These are phyloP conservation scores for Paradisaea rubra DNA, from an alignment of 2,113 vertebrate genomes.

Conservation along the genomic window DNA sequence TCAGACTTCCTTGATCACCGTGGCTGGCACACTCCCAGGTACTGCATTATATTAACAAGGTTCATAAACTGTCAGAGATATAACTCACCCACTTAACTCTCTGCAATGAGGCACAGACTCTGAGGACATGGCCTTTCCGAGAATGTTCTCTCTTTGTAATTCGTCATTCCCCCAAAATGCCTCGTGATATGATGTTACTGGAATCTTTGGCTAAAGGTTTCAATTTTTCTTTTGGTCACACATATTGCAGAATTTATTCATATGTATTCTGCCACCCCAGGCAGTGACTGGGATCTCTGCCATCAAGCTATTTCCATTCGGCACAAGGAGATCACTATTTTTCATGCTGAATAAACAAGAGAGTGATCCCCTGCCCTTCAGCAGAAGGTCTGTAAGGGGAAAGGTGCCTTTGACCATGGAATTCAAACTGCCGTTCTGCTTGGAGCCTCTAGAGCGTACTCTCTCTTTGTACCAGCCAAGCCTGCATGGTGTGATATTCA, in stretches of 20 bases:
- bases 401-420: not conserved
- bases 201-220: constrained; percentile 22
- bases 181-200: constrained; percentile 20
- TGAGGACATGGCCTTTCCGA: constrained; percentile 45
- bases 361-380: not conserved
- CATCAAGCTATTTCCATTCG: not conserved
- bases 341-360: not conserved
- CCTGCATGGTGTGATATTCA: not conserved
- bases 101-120: constrained; percentile 19
- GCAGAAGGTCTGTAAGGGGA: not conserved
- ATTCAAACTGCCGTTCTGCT: not conserved
- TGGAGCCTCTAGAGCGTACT: not conserved
- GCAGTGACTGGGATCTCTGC: not conserved
- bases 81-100: constrained; percentile 58
- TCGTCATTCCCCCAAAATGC: not conserved
- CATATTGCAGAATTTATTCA: not conserved
- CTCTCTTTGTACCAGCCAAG: not conserved
- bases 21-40: constrained; percentile 39
- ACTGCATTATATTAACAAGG: constrained; percentile 54
- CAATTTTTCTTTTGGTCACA: not conserved
- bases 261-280: not conserved
- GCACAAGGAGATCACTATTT: not conserved
- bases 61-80: constrained; percentile 61
- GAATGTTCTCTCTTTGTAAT: constrained; percentile 27
- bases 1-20: constrained; percentile 26